Percentiles rank a stretch among this genome's conserved stretches.
These are phyloP conservation scores for Nyctereutes procyonoides DNA, from an alignment of 2,113 vertebrate species.

Conservation along the genomic window DNA sequence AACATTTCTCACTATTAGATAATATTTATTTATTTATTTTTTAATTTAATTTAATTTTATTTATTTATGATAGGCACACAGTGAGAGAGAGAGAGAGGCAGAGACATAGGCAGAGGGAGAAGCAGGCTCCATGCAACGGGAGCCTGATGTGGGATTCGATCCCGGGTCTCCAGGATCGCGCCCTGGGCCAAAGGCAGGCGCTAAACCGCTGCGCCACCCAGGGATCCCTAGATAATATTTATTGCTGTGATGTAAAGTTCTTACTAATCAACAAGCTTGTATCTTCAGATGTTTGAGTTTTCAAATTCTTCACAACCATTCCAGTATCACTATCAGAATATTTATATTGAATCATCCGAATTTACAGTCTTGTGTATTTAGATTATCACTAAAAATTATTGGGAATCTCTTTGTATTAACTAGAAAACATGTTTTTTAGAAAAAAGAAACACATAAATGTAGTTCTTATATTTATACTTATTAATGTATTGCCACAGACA, in stretches of 20 bases:
- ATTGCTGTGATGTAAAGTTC: not conserved
- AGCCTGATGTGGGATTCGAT: too few species aligned
- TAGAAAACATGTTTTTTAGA: not conserved
- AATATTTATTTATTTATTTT: not conserved
- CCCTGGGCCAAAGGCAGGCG: too few species aligned
- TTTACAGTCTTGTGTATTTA: not conserved
- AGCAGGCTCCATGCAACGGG: too few species aligned
- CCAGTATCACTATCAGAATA: not conserved
- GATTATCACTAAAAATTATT: not conserved
- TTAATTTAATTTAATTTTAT: too few species aligned
- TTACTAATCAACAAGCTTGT: not conserved
- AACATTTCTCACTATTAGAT: not conserved
- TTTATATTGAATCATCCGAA: not conserved
- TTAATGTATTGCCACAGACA: not conserved
- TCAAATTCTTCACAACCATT: not conserved
- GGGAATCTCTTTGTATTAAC: not conserved
- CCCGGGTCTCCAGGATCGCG: too few species aligned
- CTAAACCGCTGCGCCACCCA: too few species aligned
- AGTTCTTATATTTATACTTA: constrained; percentile 2
- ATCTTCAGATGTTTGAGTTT: not conserved
- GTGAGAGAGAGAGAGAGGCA: too few species aligned
- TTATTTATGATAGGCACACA: too few species aligned
- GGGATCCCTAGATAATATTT: not conserved
- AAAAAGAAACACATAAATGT: not conserved
- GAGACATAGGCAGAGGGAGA: too few species aligned